Evolutionary conservation across 2,113 vertebrate genomes (phyloP).

Genomic region (Platycercus adscitus): DNA sequence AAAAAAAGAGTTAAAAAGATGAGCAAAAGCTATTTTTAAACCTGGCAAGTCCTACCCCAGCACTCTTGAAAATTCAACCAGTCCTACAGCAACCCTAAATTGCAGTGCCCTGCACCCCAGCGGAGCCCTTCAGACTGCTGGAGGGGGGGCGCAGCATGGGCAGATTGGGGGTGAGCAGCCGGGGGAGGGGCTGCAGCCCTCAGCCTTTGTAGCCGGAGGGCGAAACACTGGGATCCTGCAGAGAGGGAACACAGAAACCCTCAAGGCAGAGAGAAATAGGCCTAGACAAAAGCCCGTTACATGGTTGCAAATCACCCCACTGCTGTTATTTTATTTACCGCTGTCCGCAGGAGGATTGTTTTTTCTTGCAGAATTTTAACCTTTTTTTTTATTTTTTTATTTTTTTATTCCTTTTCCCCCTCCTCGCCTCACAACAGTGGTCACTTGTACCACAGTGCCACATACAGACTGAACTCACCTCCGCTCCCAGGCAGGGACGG

Average conservation of each 20-base stretch:
- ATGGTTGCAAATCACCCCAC: slow-evolving; percentile 94
- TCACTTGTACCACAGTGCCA: slow-evolving; percentile 63
- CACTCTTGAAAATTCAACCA: slow-evolving; percentile 64
- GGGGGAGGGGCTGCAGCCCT: slow-evolving; percentile 79
- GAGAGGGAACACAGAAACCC: slow-evolving; percentile 86
- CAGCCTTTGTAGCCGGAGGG: slow-evolving; percentile 81
- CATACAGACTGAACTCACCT: slow-evolving; percentile 34
- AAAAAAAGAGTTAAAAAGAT: slow-evolving; percentile 47
- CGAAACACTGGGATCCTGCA: slow-evolving; percentile 81
- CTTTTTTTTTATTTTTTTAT: background rate
- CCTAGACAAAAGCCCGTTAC: slow-evolving; percentile 93
- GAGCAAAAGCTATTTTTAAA: slow-evolving; percentile 73
- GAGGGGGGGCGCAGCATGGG: slow-evolving; percentile 76
- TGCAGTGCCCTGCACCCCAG: slow-evolving; percentile 64
- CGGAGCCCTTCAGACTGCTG: slow-evolving; percentile 70
- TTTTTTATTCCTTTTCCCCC: background rate
- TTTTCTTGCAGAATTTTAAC: slow-evolving; percentile 75
- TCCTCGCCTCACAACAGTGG: background rate
- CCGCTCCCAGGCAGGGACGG: background rate
- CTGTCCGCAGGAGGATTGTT: slow-evolving; percentile 80
- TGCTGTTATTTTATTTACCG: slow-evolving; percentile 88
- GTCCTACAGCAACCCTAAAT: slow-evolving; percentile 59
- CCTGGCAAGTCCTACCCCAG: slow-evolving; percentile 41
- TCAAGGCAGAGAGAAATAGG: slow-evolving; percentile 77
- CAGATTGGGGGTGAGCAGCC: slow-evolving; percentile 76